Base-by-base conservation (phyloP, 2,113 vertebrate genomes). In the Zosterops pallidus region DNA sequence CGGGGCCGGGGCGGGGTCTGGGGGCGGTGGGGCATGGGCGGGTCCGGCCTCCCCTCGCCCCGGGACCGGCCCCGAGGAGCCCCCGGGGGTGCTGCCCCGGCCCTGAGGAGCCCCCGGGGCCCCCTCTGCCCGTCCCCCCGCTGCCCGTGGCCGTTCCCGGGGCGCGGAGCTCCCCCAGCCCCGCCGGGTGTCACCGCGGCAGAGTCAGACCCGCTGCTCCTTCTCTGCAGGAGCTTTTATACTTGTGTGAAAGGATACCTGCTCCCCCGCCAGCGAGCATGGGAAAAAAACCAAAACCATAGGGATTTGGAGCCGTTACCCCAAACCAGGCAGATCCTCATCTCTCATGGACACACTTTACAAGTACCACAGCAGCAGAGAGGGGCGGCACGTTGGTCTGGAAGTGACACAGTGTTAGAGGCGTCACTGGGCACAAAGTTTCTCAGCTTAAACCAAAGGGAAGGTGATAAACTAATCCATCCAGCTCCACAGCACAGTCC, bases 331-430 rank as follows among this genome's bases (percentile, higher is more conserved):
- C 26, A 60, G 71, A 24, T 46, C 47, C 22, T 11, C 44, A 2
- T 42, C 33, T 53, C 20, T 3, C 28, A 3, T 0, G 55, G 35
- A 5, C 55, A 6, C 63, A 26, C 26, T 26, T 23, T 20, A 44
- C 11, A 44, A 39, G 60, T 59, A 9, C 39, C 13, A 2, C 10
- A 10, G 11, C 35, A 5, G 44, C 17, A 35, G 28, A 1, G 26
- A 13, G 29, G 26, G 41, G 2, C 15, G 0, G 11, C 41, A 1
- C 25, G 0, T 2, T 14, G 56, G 2, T 71, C 46, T 47, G 78
- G 26, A 64, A 53, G 42, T 12, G 70, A 14, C 74, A 14, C 74
- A 42, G 20, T 16, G 2, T 46, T 44, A 62, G 17, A 35, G 23
- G 22, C 18, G 7, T 39, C 25, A 5, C 25, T 14, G 8, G 78